A percentile compares a stretch with the other conserved stretches of the same genome.
These are phyloP conservation scores for Nothocercus nigrocapillus DNA, from an alignment of 2,113 vertebrate species.

Conservation along the genomic window DNA sequence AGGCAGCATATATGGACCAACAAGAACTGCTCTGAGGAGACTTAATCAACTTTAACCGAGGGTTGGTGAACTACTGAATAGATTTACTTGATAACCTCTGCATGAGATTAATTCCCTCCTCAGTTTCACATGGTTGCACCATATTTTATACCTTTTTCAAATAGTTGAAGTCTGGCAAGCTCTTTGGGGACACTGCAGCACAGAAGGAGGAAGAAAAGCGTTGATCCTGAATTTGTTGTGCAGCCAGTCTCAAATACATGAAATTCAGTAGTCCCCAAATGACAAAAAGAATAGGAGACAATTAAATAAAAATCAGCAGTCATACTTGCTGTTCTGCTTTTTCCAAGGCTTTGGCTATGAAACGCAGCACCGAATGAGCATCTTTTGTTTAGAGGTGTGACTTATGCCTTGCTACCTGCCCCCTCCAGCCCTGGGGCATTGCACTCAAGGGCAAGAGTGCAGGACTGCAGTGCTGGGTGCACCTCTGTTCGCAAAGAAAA, in stretches of 20 bases:
- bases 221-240: slow-evolving; percentile 36
- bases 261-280: slow-evolving; percentile 19
- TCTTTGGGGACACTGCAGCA: slow-evolving; percentile 22
- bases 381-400: background rate
- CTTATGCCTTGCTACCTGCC: background rate
- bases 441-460: background rate
- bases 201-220: background rate
- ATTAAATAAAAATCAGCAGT: slow-evolving; percentile 61
- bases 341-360: slow-evolving; percentile 31
- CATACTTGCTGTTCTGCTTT: background rate
- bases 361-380: background rate
- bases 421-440: background rate
- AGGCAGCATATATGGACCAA: background rate
- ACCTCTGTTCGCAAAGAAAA: background rate
- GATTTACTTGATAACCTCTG: slow-evolving; percentile 6
- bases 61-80: background rate
- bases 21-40: background rate
- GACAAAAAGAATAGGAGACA: slow-evolving; percentile 5
- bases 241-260: slow-evolving; percentile 51
- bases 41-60: background rate
- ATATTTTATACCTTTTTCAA: background rate
- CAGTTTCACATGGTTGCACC: background rate
- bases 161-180: background rate
- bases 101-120: background rate
- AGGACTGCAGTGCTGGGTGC: background rate